Percentiles rank a stretch among this genome's conserved stretches.
These are phyloP conservation scores for Phaedon cochleariae DNA, from an alignment of 2,888 invertebrate species.

Conservation along the genomic window DNA sequence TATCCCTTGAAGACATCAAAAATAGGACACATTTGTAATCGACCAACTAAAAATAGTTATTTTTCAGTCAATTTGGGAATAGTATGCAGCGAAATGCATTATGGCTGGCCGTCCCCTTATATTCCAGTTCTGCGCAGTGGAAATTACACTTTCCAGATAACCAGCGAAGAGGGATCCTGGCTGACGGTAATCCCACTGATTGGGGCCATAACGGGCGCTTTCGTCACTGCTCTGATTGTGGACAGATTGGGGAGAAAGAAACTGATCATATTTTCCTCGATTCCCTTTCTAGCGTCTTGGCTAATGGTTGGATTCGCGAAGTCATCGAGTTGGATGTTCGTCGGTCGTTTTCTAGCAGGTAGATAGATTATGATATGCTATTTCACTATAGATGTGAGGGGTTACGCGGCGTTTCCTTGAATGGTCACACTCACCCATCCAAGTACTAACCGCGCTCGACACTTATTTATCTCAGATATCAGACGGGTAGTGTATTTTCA, in stretches of 20 bases:
- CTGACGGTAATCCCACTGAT: conserved; percentile 72
- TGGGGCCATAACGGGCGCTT: conserved; percentile 70
- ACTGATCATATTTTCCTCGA: conserved; percentile 68
- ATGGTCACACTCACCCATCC: too few species aligned
- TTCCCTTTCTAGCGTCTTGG: conserved; percentile 72
- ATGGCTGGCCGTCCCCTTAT: conserved; percentile 70
- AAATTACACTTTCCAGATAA: conserved; percentile 65
- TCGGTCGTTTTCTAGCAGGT: conserved; percentile 64
- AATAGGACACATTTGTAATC: too few species aligned
- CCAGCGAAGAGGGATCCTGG: conserved; percentile 67
- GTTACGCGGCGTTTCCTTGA: too few species aligned
- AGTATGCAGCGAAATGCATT: conserved; percentile 58
- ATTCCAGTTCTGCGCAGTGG: conserved; percentile 63
- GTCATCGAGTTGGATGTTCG: conserved; percentile 66
- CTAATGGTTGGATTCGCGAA: conserved; percentile 69
- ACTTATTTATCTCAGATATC: too few species aligned
- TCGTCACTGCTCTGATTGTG: conserved; percentile 70
- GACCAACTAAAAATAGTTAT: too few species aligned
- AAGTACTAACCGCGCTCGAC: too few species aligned
- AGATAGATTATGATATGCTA: too few species aligned
- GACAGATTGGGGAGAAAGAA: conserved; percentile 72
- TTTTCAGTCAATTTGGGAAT: conserved; percentile 55
- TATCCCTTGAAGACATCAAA: too few species aligned
- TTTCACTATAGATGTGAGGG: too few species aligned
- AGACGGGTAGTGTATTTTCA: too few species aligned